Evolutionary conservation across 1,140 invertebrate genomes (phyloP).

Genomic region (Drosophila littoralis): DNA sequence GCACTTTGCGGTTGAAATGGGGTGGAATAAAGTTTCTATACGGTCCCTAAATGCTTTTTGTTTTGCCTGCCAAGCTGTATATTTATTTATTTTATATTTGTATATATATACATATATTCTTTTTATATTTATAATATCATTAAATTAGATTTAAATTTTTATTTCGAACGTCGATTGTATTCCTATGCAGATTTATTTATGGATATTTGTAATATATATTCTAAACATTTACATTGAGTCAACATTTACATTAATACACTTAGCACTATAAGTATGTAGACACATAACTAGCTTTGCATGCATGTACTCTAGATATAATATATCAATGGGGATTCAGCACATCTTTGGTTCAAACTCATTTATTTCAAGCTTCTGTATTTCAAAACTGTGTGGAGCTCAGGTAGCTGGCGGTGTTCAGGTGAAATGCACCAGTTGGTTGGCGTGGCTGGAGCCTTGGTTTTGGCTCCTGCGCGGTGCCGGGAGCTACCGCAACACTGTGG

Average conservation of each 20-base stretch:
- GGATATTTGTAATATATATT: slow-evolving; percentile 55
- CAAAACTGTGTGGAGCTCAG: slow-evolving; percentile 57
- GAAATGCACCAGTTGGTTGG: slow-evolving; percentile 24
- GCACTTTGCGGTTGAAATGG: too few species aligned
- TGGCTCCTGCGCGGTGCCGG: slow-evolving; percentile 28
- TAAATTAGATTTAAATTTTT: not conserved
- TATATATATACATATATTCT: not conserved
- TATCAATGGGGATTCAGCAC: slow-evolving; percentile 41
- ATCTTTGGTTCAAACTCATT: slow-evolving; percentile 53
- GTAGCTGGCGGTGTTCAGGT: slow-evolving; percentile 32
- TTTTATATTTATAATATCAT: not conserved
- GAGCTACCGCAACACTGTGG: slow-evolving; percentile 81
- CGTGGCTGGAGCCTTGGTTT: slow-evolving; percentile 24
- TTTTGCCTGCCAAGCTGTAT: not conserved
- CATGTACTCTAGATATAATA: not conserved
- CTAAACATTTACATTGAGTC: slow-evolving; percentile 48
- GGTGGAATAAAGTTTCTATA: too few species aligned
- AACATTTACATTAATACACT: slow-evolving; percentile 52
- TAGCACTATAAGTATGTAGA: slow-evolving; percentile 30
- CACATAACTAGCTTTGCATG: slow-evolving; percentile 34
- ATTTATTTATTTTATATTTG: slow-evolving; percentile 20
- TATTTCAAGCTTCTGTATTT: not conserved
- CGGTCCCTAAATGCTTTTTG: too few species aligned
- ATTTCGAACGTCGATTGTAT: not conserved
- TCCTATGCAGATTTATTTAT: slow-evolving; percentile 43